These are phyloP conservation scores for Agrotis segetum DNA, from an alignment of 2,888 invertebrate genomes.

Conservation along the genomic window DNA sequence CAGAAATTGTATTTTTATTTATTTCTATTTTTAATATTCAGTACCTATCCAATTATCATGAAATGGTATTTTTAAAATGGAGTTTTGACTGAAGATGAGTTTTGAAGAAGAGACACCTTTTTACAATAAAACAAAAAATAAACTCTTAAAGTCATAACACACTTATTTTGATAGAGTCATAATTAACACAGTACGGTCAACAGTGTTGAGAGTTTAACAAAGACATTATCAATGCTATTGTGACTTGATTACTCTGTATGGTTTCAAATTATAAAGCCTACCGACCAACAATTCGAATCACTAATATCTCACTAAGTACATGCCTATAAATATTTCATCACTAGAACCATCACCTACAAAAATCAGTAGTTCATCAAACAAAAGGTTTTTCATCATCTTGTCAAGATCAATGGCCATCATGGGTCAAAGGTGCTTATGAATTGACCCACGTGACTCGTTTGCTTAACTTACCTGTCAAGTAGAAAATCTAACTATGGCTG, in stretches of 20 bases:
- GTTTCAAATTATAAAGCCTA: not conserved
- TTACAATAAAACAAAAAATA: too few relatives aligned
- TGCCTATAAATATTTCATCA: not conserved
- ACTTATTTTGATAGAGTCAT: not conserved
- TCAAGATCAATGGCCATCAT: not conserved
- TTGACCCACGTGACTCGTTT: not conserved
- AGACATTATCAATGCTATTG: not conserved
- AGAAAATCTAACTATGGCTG: too few relatives aligned
- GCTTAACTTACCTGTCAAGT: not conserved
- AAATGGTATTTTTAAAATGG: too few relatives aligned
- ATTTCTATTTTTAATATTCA: not conserved
- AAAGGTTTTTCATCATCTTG: not conserved
- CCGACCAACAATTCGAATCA: not conserved
- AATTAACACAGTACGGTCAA: not conserved
- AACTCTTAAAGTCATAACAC: not conserved
- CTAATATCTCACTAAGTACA: not conserved
- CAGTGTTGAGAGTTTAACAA: not conserved
- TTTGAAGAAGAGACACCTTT: too few relatives aligned
- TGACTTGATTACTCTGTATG: not conserved
- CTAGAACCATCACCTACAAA: not conserved
- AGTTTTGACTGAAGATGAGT: too few relatives aligned
- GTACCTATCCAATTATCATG: too few relatives aligned
- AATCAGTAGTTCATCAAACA: slow-evolving; percentile 11
- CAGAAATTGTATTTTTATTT: not conserved
- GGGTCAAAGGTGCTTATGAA: slow-evolving; percentile 14